Percentiles rank a stretch among this genome's conserved stretches.
These are phyloP conservation scores for Tetramorium parvispinum DNA, from an alignment of 1,140 invertebrate species.

Conservation along the genomic window DNA sequence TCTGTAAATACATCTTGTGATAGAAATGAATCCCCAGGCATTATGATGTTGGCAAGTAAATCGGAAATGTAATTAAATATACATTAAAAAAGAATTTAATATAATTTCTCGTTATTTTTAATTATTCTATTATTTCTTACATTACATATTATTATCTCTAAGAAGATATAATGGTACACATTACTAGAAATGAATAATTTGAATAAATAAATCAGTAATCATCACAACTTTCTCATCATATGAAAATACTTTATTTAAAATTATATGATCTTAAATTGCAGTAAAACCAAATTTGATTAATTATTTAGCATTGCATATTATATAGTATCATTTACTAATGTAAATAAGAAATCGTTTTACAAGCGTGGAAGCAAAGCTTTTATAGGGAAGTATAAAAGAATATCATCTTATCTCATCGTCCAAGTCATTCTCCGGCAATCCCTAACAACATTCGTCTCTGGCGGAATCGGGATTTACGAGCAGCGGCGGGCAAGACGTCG, in stretches of 20 bases:
- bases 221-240: neutral
- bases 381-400: neutral
- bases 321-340: neutral
- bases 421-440: slow-evolving; percentile 25
- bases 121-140: neutral
- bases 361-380: neutral
- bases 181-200: neutral
- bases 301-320: neutral
- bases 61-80: neutral
- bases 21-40: neutral
- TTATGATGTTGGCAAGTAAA: neutral
- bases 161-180: neutral
- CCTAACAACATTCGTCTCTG: slow-evolving; percentile 29
- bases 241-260: neutral
- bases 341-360: neutral
- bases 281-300: neutral
- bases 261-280: neutral
- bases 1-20: neutral
- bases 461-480: slow-evolving; percentile 48
- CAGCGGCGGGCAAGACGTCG: slow-evolving; percentile 40
- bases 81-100: neutral
- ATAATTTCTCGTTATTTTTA: neutral
- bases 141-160: neutral
- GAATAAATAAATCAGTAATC: neutral
- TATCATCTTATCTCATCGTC: slow-evolving; percentile 9